A percentile compares a stretch with the other conserved stretches of the same genome.
Evolutionary conservation across 2,888 invertebrate species (phyloP).

Genomic region (Trichopoda pennipes): DNA sequence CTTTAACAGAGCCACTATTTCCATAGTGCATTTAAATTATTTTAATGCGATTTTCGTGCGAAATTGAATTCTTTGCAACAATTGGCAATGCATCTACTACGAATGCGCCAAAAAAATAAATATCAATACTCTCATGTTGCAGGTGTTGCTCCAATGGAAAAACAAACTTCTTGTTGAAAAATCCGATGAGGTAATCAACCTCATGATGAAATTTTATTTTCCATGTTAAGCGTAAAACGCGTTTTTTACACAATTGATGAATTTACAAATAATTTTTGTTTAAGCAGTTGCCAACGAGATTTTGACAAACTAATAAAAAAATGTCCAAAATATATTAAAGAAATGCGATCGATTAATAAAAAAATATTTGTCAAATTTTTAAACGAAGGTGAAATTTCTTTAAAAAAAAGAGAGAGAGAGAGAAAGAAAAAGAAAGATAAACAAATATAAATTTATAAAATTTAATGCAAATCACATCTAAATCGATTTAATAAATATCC

Average conservation of each 20-base stretch:
- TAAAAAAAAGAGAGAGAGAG: neutral
- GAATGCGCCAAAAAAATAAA: too few relatives aligned
- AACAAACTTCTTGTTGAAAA: too few relatives aligned
- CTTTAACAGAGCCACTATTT: too few relatives aligned
- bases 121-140: too few relatives aligned
- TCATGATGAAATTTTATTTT: too few relatives aligned
- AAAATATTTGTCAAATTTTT: slow-evolving; percentile 17
- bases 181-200: too few relatives aligned
- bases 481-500: slow-evolving; percentile 5
- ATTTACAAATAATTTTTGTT: neutral
- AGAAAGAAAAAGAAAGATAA: neutral
- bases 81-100: too few relatives aligned
- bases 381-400: slow-evolving; percentile 62
- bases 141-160: too few relatives aligned
- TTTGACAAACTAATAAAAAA: neutral
- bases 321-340: neutral
- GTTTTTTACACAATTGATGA: neutral
- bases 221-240: neutral
- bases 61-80: too few relatives aligned
- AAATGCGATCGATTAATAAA: slow-evolving; percentile 15
- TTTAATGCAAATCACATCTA: slow-evolving; percentile 42
- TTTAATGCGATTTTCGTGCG: too few relatives aligned
- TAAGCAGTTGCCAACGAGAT: neutral
- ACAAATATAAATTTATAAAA: neutral
- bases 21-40: too few relatives aligned